Conservation (phyloP, 2,888 invertebrate genomes). For the Ormyrus thymus region DNA sequence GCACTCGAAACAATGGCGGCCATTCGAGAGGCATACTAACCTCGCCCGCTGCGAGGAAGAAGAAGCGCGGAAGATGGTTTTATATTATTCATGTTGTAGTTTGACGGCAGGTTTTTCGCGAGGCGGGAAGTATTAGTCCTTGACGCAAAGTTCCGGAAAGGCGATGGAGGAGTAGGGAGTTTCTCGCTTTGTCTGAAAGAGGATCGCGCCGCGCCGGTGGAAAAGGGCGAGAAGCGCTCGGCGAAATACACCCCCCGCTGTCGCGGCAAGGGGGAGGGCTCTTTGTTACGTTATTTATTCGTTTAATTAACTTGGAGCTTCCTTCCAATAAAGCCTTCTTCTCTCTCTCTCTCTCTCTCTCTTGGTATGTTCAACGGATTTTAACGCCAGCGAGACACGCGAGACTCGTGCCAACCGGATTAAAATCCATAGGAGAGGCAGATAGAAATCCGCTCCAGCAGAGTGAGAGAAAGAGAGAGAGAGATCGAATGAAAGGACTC, state of each 20-base stretch:
- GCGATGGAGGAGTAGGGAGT: not conserved
- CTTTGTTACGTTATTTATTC: conserved; percentile 73
- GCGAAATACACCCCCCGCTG: not conserved
- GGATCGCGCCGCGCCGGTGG: not conserved
- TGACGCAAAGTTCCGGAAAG: no score
- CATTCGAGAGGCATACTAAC: conserved; percentile 19
- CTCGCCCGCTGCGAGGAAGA: not conserved
- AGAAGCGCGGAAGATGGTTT: no score
- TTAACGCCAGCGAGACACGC: conserved; percentile 65
- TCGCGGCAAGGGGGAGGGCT: conserved; percentile 16
- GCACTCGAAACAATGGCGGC: conserved; percentile 22
- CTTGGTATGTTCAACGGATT: conserved; percentile 61
- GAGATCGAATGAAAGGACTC: conserved; percentile 34
- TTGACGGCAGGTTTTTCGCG: no score
- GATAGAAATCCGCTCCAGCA: not conserved
- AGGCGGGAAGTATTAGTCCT: no score
- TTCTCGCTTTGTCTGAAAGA: conserved; percentile 10
- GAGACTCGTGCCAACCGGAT: conserved; percentile 61
- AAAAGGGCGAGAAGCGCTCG: not conserved
- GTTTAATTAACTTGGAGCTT: conserved; percentile 71
- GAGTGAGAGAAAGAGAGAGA: conserved; percentile 20
- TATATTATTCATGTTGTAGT: no score
- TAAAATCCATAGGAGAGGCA: conserved; percentile 59
- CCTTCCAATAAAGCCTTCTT: conserved; percentile 65
- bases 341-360: conserved; percentile 46